Evolutionary conservation across 2,797 vertebrate genomes (phyloP), one percentile per base, ranked within the genome.

Genomic region (Argyrosomus regius): DNA sequence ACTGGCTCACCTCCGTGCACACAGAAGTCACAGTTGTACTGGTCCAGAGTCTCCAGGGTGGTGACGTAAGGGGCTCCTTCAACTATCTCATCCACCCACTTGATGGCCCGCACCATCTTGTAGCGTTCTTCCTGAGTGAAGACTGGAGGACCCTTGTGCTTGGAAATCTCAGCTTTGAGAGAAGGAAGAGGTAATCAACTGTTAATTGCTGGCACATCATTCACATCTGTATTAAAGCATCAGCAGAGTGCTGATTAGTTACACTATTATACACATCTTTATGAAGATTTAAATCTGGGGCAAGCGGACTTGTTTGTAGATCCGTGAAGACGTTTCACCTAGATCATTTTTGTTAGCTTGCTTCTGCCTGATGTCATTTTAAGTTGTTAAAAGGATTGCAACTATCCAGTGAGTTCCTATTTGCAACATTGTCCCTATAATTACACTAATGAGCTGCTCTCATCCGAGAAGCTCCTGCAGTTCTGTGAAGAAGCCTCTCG

Each of bases 71-170:
- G 98, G 0, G 98, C 98, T 1, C 97, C 97, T 3, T 97, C 96
- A 7, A 98, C 97, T 6, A 99, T 96, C 87, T 99, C 98, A 74
- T 99, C 98, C 91, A 99, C 98, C 98, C 98, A 99, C 88, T 99
- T 99, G 91, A 99, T 99, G 72, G 98, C 98, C 3, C 95, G 95
- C 35, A 99, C 98, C 97, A 99, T 99, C 92, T 98, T 98, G 91
- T 99, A 99, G 63, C 98, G 94, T 77, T 99, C 98, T 28, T 95
- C 97, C 91, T 99, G 97, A 0, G 98, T 99, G 90, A 99, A 99
- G 78, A 99, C 98, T 0, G 98, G 98, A 13, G 98, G 98, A 0
- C 98, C 98, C 85, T 99, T 99, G 94, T 99, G 98, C 89, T 97
- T 98, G 84, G 98, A 94, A 56, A 99, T 98, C 93, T 99, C 98